These are phyloP conservation scores for Ophiodon elongatus DNA, from an alignment of 2,113 vertebrate genomes.

Conservation along the genomic window DNA sequence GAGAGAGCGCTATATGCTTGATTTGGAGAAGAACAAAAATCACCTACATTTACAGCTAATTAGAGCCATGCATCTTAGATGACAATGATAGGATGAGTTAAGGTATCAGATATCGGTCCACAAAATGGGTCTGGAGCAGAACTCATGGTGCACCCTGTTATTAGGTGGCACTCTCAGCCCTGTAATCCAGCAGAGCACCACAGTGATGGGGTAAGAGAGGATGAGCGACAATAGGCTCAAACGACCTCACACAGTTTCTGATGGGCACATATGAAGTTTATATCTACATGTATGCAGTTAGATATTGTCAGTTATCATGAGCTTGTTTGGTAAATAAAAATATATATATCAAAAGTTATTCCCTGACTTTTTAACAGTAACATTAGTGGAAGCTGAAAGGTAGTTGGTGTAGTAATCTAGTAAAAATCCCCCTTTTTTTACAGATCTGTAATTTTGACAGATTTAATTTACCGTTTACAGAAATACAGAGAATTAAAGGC, in stretches of 20 bases:
- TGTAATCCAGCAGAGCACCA: slow-evolving; percentile 65
- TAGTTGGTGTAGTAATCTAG: slow-evolving; percentile 35
- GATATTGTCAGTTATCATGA: neutral
- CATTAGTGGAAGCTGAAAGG: neutral
- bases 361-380: neutral
- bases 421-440: slow-evolving; percentile 21
- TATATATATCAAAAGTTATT: neutral
- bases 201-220: slow-evolving; percentile 43
- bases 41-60: slow-evolving; percentile 80
- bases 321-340: neutral
- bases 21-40: slow-evolving; percentile 75
- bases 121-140: slow-evolving; percentile 56
- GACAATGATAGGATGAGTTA: slow-evolving; percentile 77
- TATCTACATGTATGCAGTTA: slow-evolving; percentile 12
- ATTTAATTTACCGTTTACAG: slow-evolving; percentile 46
- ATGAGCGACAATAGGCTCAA: slow-evolving; percentile 48
- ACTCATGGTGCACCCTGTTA: slow-evolving; percentile 64
- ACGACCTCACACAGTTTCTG: slow-evolving; percentile 53
- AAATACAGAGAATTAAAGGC: slow-evolving; percentile 52
- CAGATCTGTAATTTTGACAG: slow-evolving; percentile 55
- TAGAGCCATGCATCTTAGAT: slow-evolving; percentile 68
- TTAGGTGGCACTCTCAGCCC: slow-evolving; percentile 64
- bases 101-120: slow-evolving; percentile 76
- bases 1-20: slow-evolving; percentile 72
- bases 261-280: slow-evolving; percentile 9